Evolutionary conservation across 1,140 invertebrate species (phyloP).

Genomic region (Nasonia vitripennis): DNA sequence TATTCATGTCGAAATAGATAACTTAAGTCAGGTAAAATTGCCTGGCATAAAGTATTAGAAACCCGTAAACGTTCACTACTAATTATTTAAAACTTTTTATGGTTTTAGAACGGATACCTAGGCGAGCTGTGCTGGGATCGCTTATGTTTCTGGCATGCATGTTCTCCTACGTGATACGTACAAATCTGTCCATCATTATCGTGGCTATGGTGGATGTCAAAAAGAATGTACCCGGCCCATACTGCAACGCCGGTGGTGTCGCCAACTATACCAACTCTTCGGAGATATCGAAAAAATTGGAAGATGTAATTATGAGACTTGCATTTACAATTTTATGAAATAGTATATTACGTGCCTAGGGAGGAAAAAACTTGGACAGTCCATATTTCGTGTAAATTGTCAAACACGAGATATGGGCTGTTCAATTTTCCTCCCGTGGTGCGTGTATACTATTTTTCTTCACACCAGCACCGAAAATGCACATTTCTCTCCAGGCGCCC

Average conservation of each 20-base stretch:
- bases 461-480: no score
- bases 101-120: slow-evolving; percentile 68
- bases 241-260: neutral
- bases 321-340: neutral
- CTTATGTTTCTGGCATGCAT: slow-evolving; percentile 84
- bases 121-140: slow-evolving; percentile 78
- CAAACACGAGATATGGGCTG: no score
- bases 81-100: neutral
- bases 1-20: neutral
- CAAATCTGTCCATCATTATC: slow-evolving; percentile 84
- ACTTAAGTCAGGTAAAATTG: neutral
- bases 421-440: no score
- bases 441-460: no score
- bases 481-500: no score
- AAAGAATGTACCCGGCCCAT: slow-evolving; percentile 52
- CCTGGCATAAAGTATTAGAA: no score
- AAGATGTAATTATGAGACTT: slow-evolving; percentile 35
- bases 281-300: slow-evolving; percentile 32
- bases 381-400: no score
- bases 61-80: no score
- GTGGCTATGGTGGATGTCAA: slow-evolving; percentile 80
- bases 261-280: neutral
- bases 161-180: slow-evolving; percentile 83
- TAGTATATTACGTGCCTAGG: no score
- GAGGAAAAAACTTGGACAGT: no score